Percentiles rank a stretch among this genome's conserved stretches.
These are phyloP conservation scores for Datnioides undecimradiatus DNA, from an alignment of 2,113 vertebrate species.

Conservation along the genomic window DNA sequence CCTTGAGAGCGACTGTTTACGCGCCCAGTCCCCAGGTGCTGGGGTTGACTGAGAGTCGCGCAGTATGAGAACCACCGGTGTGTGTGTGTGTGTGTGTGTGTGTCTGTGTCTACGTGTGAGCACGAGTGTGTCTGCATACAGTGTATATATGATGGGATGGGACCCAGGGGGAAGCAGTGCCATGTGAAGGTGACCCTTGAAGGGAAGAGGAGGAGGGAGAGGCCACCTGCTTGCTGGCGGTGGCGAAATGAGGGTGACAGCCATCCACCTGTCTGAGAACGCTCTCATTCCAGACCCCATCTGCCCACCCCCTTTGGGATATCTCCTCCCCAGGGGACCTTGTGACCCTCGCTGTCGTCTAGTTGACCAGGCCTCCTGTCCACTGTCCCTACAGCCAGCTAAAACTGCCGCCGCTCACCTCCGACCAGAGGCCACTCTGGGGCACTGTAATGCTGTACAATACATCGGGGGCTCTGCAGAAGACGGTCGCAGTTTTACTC, in stretches of 20 bases:
- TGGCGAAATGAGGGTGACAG: conserved; percentile 83
- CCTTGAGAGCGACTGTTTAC: conserved; percentile 80
- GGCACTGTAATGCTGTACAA: conserved; percentile 60
- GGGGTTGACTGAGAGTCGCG: conserved; percentile 66
- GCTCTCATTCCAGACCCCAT: conserved; percentile 78
- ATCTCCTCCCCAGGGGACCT: conserved; percentile 73
- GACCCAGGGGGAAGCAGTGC: conserved; percentile 71
- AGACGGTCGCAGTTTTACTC: conserved; percentile 40
- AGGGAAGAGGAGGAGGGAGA: conserved; percentile 69
- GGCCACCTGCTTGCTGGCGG: conserved; percentile 84
- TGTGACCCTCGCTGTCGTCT: conserved; percentile 81
- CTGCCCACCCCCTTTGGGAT: conserved; percentile 79
- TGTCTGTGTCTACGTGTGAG: conserved; percentile 35
- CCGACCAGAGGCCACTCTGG: conserved; percentile 59
- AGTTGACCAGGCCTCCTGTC: conserved; percentile 70
- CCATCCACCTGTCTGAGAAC: conserved; percentile 84
- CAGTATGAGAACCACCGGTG: conserved; percentile 51
- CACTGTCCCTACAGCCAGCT: conserved; percentile 40
- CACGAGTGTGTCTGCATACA: conserved; percentile 31
- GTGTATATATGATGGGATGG: conserved; percentile 71
- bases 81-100: conserved; percentile 51
- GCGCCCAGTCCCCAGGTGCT: conserved; percentile 73
- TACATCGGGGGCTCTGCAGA: conserved; percentile 29
- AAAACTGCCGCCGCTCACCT: conserved; percentile 52
- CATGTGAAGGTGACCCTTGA: conserved; percentile 84